These are phyloP conservation scores for Capreolus pygargus DNA, from an alignment of 2,113 vertebrate species.

Conservation along the genomic window DNA sequence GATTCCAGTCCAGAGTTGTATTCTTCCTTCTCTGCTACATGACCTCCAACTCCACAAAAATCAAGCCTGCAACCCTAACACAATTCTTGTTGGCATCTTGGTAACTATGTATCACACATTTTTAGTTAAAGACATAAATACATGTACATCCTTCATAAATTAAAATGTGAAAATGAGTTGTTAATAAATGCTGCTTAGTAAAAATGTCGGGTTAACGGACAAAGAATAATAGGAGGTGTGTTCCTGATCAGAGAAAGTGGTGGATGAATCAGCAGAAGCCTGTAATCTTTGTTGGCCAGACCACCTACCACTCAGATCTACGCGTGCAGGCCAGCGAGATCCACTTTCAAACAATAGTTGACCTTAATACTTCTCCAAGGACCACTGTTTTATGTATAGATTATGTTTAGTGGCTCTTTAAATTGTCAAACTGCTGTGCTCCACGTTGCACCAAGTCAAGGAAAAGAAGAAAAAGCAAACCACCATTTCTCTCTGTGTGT, in stretches of 20 bases:
- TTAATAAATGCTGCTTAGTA: background rate
- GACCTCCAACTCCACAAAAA: background rate
- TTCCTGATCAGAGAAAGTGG: background rate
- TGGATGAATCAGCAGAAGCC: background rate
- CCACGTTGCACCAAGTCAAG: constrained; percentile 8
- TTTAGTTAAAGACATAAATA: background rate
- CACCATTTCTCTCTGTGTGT: background rate
- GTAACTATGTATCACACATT: background rate
- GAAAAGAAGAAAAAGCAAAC: constrained; percentile 23
- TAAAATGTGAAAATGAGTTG: constrained; percentile 1
- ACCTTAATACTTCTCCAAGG: constrained; percentile 49
- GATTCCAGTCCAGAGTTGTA: background rate
- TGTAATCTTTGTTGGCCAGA: too few relatives aligned
- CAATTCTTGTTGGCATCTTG: background rate
- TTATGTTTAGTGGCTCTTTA: constrained; percentile 54
- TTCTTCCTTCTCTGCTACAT: background rate
- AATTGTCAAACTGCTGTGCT: constrained; percentile 40
- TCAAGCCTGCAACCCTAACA: background rate
- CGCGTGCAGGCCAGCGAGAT: accelerated
- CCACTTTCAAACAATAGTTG: constrained; percentile 3
- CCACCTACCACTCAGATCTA: background rate
- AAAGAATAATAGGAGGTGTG: background rate
- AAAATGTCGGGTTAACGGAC: background rate
- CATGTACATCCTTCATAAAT: background rate
- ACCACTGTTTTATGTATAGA: constrained; percentile 42